phyloP scores from a whole-genome alignment of 2,888 invertebrate genomes.

The Melinaea marsaeus region DNA sequence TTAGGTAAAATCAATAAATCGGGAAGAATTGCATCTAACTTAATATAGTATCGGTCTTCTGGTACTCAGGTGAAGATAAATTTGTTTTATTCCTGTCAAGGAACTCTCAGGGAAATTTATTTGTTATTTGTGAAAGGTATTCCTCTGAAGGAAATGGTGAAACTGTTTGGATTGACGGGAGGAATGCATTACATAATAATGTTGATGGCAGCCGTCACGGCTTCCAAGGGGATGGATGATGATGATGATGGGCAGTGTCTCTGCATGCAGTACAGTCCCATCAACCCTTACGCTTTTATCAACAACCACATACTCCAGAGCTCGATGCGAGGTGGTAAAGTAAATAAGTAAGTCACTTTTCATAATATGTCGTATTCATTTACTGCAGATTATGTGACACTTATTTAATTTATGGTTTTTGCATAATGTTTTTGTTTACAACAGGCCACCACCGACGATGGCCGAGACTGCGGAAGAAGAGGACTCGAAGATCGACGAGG shows the following conservation, averaged over 20 bases:
- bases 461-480: too few species aligned
- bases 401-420: too few species aligned
- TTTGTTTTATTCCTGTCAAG: too few species aligned
- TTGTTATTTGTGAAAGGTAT: too few species aligned
- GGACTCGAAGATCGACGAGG: too few species aligned
- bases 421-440: too few species aligned
- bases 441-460: too few species aligned
- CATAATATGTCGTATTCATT: too few species aligned
- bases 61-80: too few species aligned
- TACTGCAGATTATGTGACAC: too few species aligned
- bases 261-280: constrained; percentile 1
- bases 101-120: too few species aligned
- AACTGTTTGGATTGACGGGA: neutral
- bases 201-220: neutral
- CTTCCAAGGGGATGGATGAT: neutral
- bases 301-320: neutral
- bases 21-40: neutral
- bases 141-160: neutral
- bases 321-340: neutral
- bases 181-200: neutral
- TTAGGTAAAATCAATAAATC: neutral
- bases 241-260: neutral
- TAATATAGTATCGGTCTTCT: neutral
- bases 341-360: neutral
- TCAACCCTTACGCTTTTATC: neutral